A percentile compares a stretch with the other conserved stretches of the same genome.
Evolutionary conservation across 2,113 vertebrate genomes (phyloP).

Genomic region (Phodopus roborovskii): DNA sequence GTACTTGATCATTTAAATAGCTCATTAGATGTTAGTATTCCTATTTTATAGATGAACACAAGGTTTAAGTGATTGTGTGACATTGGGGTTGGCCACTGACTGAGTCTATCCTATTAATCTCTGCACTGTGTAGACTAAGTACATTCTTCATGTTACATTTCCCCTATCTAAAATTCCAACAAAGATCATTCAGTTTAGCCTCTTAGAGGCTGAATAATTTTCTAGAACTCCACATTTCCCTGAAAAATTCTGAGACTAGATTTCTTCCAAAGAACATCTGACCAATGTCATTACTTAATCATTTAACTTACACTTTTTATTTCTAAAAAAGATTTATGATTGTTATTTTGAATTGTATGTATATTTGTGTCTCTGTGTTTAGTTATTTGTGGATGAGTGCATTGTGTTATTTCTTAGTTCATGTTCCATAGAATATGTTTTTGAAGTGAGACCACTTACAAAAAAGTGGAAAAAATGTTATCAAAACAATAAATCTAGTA

Average conservation of each 20-base stretch:
- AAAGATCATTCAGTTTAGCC: background rate
- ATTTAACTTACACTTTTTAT: background rate
- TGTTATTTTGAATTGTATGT: background rate
- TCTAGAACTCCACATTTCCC: background rate
- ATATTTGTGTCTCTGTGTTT: background rate
- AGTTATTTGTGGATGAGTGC: background rate
- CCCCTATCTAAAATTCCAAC: slow-evolving; percentile 24
- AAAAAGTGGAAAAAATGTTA: slow-evolving; percentile 56
- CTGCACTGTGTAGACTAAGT: background rate
- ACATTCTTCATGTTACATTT: slow-evolving; percentile 39
- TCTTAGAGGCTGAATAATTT: slow-evolving; percentile 40
- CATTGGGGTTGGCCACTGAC: slow-evolving; percentile 22
- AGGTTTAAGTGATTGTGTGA: slow-evolving; percentile 23
- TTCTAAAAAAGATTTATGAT: background rate
- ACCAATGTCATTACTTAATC: background rate
- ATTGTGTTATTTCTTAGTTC: background rate
- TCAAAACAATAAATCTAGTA: slow-evolving; percentile 49
- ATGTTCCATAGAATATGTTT: background rate
- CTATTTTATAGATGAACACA: slow-evolving; percentile 31
- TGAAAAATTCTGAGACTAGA: slow-evolving; percentile 25
- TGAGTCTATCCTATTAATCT: background rate
- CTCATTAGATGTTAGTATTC: background rate
- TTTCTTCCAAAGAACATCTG: slow-evolving; percentile 48
- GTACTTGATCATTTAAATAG: slow-evolving; percentile 13
- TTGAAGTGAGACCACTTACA: slow-evolving; percentile 43